Percentiles rank a stretch among this genome's conserved stretches.
phyloP scores from a whole-genome alignment of 2,113 vertebrate species.

The Potamarius usumacintae region DNA sequence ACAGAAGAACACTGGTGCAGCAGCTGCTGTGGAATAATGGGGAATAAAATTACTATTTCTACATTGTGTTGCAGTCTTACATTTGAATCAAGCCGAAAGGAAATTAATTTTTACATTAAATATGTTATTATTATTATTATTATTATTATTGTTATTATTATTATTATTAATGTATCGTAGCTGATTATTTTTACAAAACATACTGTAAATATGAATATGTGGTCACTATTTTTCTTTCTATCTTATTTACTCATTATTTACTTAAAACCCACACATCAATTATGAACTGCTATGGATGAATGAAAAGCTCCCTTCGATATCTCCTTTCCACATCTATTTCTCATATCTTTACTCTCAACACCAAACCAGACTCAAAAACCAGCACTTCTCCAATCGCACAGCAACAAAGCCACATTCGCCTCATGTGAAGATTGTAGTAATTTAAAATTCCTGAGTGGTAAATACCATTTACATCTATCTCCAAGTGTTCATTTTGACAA shows the following conservation, averaged over 20 bases:
- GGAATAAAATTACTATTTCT: neutral
- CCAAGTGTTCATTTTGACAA: constrained; percentile 7
- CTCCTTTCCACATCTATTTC: neutral
- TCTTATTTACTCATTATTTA: neutral
- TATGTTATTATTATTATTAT: no score
- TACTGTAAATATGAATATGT: neutral
- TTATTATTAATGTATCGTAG: neutral
- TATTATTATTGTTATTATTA: no score
- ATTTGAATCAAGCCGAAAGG: neutral
- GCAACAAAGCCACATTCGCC: neutral
- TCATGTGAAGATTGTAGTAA: neutral
- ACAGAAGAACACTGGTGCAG: neutral
- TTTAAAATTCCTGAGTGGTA: neutral
- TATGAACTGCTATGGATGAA: neutral
- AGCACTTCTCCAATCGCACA: neutral
- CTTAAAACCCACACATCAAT: neutral
- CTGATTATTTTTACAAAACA: neutral
- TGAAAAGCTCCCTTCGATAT: neutral
- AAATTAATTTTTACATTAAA: neutral
- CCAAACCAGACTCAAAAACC: neutral
- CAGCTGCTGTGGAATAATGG: constrained; percentile 12
- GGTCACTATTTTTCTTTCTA: neutral
- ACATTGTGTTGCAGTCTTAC: neutral
- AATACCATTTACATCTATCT: constrained; percentile 13
- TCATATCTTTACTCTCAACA: neutral